Base-by-base conservation (phyloP, 2,888 invertebrate species). In the Lumbricus terrestris region DNA sequence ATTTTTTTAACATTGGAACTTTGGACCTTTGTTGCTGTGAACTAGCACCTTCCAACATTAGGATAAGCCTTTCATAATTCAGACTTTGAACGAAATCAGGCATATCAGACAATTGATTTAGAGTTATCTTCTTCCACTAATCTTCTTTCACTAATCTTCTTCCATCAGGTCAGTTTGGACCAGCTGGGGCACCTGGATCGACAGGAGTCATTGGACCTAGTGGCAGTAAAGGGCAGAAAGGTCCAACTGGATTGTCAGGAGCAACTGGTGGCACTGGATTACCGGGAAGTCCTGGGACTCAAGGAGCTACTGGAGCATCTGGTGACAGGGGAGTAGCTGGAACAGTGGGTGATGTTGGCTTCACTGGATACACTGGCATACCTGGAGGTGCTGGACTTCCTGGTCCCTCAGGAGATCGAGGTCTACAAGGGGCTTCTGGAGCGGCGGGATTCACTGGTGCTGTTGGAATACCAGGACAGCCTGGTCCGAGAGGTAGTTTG, bases 281-380 rank as follows among this genome's bases (percentile, higher is more conserved):
- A 23, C 23, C 85, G 15, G 91, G 91, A 83, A 23, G 29, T 15
- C 96, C 97, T 29, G 97, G 97, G 88, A 1, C n/a, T 35, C 42
- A 40, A 47, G 90, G 90, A n/a, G 35, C 33, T 29, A 37, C 40
- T 37, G 91, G 91, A 42, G 33, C 37, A 18, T 23, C 82, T n/a
- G 91, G 91, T 8, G 35, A 38, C 42, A n/a, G 47, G 35, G 91
- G 91, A 34, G 29, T 38, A 29, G 34, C 54, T 11, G 91, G 91
- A 33, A 89, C 90, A 15, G 33, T 37, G 20, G 90, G 90, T 35
- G 35, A 34, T 0, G 42, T 37, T 47, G 90, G 90, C 33, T 42
- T 69, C 34, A 42, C 88, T 40, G 90, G 90, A 38, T 42, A 40
- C 35, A 37, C 34, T 20, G 90, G 90, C 82, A 82, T 42, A 88